phyloP scores from a whole-genome alignment of 2,797 vertebrate genomes.

The Euthynnus affinis region DNA sequence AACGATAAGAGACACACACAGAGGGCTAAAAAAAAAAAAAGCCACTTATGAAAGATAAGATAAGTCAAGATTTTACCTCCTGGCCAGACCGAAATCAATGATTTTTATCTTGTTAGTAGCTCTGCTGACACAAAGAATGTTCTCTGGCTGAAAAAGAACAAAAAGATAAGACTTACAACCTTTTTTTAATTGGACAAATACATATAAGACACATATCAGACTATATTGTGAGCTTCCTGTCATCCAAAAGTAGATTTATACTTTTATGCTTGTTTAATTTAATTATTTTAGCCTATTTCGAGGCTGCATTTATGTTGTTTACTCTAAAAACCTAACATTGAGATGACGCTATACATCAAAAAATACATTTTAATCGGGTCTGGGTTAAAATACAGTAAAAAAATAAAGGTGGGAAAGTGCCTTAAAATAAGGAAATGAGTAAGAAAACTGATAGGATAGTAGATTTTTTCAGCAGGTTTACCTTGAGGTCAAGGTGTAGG shows the following conservation, averaged over 20 bases:
- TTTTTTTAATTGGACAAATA: not conserved
- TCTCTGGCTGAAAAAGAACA: conserved; percentile 91
- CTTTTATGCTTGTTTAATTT: not conserved
- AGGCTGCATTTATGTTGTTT: not conserved
- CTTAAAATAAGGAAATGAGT: not conserved
- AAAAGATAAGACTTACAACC: conserved; percentile 42
- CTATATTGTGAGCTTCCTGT: not conserved
- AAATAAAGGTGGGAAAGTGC: not conserved
- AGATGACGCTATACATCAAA: not conserved
- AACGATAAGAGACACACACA: not conserved
- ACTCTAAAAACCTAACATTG: too few species aligned
- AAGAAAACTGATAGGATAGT: not conserved
- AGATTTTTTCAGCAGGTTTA: conserved; percentile 66
- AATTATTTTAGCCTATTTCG: not conserved
- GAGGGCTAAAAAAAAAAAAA: not conserved
- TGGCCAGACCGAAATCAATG: conserved; percentile 98
- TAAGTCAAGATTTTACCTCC: conserved; percentile 86
- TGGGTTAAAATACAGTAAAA: not conserved
- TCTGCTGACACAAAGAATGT: conserved; percentile 96
- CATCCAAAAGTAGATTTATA: not conserved
- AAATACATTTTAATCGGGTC: not conserved
- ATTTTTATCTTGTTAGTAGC: conserved; percentile 97
- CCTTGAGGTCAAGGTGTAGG: conserved; percentile 97
- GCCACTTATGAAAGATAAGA: not conserved
- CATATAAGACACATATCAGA: not conserved